Evolutionary conservation across 1,140 invertebrate genomes (phyloP).

Genomic region (Drosophila rhopaloa): DNA sequence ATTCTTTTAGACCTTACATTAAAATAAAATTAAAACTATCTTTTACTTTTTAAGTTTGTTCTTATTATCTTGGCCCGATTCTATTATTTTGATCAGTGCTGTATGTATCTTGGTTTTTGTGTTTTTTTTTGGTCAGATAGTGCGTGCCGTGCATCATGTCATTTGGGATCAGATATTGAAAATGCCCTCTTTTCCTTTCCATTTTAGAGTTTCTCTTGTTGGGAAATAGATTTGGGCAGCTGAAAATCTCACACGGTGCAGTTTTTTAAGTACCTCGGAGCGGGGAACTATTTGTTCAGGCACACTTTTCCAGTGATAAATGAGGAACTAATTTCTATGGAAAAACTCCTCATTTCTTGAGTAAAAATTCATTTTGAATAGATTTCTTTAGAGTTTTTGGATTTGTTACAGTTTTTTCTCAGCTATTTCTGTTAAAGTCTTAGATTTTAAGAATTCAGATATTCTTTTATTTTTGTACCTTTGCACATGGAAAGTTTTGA

Average conservation of each 20-base stretch:
- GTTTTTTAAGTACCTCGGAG: not conserved
- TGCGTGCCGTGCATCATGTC: conserved; percentile 36
- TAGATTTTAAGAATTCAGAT: not conserved
- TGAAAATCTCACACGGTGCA: conserved; percentile 1
- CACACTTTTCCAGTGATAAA: conserved; percentile 27
- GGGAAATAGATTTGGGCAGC: conserved; percentile 27
- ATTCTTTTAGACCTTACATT: no score
- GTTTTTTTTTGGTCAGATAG: not conserved
- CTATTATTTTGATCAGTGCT: not conserved
- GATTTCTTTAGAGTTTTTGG: not conserved
- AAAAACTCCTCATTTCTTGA: not conserved
- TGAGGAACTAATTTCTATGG: conserved; percentile 4
- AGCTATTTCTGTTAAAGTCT: not conserved
- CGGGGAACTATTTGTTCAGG: conserved; percentile 23
- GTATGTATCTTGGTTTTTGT: conserved; percentile 8
- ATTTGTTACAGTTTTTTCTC: not conserved
- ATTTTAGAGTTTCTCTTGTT: conserved; percentile 10
- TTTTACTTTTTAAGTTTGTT: not conserved
- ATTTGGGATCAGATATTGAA: conserved; percentile 14
- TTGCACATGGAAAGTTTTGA: no score
- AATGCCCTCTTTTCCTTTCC: conserved; percentile 3
- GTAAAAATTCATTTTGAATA: not conserved
- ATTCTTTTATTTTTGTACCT: no score
- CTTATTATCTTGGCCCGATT: not conserved
- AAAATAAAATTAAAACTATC: no score